Evolutionary conservation across 64 coral and sea anemone species (phyloP).

Genomic region (Montipora cactus): DNA sequence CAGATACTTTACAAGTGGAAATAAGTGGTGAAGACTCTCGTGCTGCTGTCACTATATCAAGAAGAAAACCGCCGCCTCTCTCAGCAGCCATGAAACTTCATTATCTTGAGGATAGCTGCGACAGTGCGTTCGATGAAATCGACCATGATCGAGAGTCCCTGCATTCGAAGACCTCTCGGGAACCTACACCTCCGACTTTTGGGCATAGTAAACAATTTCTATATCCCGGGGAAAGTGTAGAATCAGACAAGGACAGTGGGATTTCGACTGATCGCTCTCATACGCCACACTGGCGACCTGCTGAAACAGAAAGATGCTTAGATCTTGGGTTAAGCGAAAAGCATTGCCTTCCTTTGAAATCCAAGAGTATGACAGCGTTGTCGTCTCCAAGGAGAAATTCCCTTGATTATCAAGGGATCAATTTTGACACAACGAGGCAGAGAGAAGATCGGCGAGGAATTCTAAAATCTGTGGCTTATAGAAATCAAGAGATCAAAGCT

Average conservation of each 20-base stretch:
- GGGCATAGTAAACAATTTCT: conserved; percentile 62
- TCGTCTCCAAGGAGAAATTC: conserved; percentile 26
- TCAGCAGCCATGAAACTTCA: conserved; percentile 86
- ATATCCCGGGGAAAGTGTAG: conserved; percentile 87
- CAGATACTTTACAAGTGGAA: conserved; percentile 49
- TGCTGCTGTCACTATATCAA: conserved; percentile 38
- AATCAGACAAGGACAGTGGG: conserved; percentile 97
- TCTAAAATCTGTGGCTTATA: conserved; percentile 92
- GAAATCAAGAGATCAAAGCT: conserved; percentile 82
- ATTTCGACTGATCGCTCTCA: conserved; percentile 87
- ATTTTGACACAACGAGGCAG: not conserved
- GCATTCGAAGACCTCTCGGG: conserved; percentile 44
- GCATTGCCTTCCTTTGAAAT: conserved; percentile 11
- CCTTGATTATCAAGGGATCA: not conserved
- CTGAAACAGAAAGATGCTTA: conserved; percentile 15
- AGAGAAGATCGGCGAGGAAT: conserved; percentile 71
- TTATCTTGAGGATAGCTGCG: conserved; percentile 83
- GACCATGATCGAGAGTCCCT: conserved; percentile 57
- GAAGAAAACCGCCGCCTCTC: conserved; percentile 73
- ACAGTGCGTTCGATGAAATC: conserved; percentile 92
- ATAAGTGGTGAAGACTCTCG: conserved; percentile 14
- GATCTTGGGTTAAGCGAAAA: not conserved
- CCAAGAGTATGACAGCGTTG: conserved; percentile 68
- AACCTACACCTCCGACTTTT: conserved; percentile 50
- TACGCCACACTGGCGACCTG: conserved; percentile 45